These are phyloP conservation scores for Mesoclemmys tuberculata DNA, from an alignment of 2,113 vertebrate species.

Conservation along the genomic window DNA sequence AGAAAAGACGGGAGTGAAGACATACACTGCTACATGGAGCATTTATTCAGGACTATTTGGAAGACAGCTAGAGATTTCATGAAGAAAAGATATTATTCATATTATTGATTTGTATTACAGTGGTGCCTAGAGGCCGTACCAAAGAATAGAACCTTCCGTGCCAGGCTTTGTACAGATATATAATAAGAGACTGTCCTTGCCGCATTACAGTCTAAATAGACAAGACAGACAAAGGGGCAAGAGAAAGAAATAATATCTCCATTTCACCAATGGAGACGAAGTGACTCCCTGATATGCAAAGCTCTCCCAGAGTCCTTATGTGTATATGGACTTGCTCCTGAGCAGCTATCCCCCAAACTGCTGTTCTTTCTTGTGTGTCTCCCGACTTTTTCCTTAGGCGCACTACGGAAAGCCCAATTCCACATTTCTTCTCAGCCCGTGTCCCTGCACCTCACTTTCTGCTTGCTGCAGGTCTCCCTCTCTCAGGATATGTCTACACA, in stretches of 20 bases:
- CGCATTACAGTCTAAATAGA: neutral
- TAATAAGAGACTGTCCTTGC: neutral
- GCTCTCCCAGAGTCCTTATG: constrained; percentile 36
- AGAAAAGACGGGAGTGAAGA: neutral
- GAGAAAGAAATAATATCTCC: neutral
- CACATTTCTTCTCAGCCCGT: neutral
- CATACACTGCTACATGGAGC: neutral
- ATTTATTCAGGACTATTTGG: neutral
- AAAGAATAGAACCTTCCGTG: neutral
- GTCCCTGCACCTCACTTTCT: neutral
- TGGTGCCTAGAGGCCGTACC: neutral
- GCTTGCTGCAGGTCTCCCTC: neutral
- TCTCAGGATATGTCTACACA: neutral
- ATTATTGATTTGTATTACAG: accelerated
- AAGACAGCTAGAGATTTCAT: neutral
- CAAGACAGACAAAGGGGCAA: neutral
- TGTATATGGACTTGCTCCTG: neutral
- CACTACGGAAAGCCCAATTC: constrained; percentile 7
- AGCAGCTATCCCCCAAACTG: neutral
- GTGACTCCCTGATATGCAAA: neutral
- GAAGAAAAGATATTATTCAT: neutral
- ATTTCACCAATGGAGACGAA: neutral
- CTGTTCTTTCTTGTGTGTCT: neutral
- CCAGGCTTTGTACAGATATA: neutral
- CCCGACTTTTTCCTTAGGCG: neutral